Percentiles rank a stretch among this genome's conserved stretches.
These are phyloP conservation scores for Mellilla xanthometata DNA, from an alignment of 2,888 invertebrate species.

Conservation along the genomic window DNA sequence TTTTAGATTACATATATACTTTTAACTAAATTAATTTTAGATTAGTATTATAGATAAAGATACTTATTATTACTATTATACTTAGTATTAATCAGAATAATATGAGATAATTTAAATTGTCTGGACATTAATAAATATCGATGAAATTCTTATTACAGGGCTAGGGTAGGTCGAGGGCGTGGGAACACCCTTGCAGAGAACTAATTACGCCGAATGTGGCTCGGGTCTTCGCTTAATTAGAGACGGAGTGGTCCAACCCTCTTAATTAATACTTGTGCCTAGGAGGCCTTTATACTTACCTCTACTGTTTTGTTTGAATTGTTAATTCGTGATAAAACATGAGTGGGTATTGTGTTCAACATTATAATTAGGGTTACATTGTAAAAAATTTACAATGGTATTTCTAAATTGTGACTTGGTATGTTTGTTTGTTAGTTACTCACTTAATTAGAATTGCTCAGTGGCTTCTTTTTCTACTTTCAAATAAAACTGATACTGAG, in stretches of 20 bases:
- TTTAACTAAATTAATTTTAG: too few relatives aligned
- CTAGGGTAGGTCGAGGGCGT: slow-evolving; percentile 66
- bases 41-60: too few relatives aligned
- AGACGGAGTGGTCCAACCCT: slow-evolving; percentile 77
- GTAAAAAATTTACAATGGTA: not conserved
- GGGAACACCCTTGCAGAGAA: slow-evolving; percentile 76
- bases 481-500: too few relatives aligned
- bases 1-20: too few relatives aligned
- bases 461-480: too few relatives aligned
- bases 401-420: not conserved
- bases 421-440: too few relatives aligned
- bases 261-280: slow-evolving; percentile 80
- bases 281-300: slow-evolving; percentile 67
- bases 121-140: slow-evolving; percentile 54
- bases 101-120: too few relatives aligned
- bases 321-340: slow-evolving; percentile 72
- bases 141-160: slow-evolving; percentile 62
- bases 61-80: too few relatives aligned
- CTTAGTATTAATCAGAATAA: too few relatives aligned
- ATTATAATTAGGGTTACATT: slow-evolving; percentile 46
- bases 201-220: slow-evolving; percentile 78
- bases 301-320: slow-evolving; percentile 75
- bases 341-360: slow-evolving; percentile 59
- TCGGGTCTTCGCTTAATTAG: slow-evolving; percentile 81
- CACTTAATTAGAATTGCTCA: too few relatives aligned